These are phyloP conservation scores for Pogona vitticeps DNA, from an alignment of 2,113 vertebrate genomes.

Conservation along the genomic window DNA sequence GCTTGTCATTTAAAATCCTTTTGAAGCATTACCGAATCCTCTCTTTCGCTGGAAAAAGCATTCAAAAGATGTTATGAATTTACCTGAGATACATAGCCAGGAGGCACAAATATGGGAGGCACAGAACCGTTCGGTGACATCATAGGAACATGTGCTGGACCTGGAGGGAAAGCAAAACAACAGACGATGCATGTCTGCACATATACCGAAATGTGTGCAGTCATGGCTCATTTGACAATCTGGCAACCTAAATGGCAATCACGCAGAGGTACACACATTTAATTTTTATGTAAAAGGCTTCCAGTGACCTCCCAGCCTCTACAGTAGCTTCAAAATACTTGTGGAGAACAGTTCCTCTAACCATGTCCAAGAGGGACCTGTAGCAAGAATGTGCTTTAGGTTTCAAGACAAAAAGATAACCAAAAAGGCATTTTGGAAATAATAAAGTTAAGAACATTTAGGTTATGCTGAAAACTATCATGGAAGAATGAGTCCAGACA, in stretches of 20 bases:
- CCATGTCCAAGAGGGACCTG: background rate
- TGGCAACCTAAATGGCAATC: background rate
- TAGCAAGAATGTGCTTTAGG: background rate
- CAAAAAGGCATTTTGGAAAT: background rate
- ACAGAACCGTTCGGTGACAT: slow-evolving; percentile 84
- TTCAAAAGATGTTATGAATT: background rate
- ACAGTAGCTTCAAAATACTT: background rate
- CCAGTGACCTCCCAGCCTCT: background rate
- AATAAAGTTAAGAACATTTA: background rate
- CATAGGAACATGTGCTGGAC: slow-evolving; percentile 84
- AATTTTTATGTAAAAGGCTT: background rate
- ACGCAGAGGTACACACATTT: rapidly evolving
- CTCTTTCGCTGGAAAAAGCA: background rate
- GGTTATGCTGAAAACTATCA: background rate
- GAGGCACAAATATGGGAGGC: slow-evolving; percentile 84
- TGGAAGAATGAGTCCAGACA: background rate
- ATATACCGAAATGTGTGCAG: background rate
- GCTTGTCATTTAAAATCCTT: background rate
- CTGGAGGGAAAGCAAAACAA: slow-evolving; percentile 61
- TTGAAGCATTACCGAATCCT: background rate
- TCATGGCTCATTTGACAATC: background rate
- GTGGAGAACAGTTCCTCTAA: background rate
- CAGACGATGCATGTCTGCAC: background rate
- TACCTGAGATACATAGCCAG: slow-evolving; percentile 86
- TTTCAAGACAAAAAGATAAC: background rate